Evolutionary conservation across 2,888 invertebrate species (phyloP).

Genomic region (Eristalis intricaria): DNA sequence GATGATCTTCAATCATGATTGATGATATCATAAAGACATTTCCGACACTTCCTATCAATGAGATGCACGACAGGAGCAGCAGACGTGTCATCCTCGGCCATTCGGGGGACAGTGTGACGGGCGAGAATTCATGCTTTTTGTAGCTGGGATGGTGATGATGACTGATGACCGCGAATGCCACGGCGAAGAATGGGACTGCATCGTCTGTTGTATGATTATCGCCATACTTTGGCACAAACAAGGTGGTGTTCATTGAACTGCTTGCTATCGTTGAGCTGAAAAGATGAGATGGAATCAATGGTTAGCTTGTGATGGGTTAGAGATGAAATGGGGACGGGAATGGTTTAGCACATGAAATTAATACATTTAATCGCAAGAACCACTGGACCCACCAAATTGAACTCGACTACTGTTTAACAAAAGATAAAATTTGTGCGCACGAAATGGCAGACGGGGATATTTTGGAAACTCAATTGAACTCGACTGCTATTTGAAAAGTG

Average conservation of each 20-base stretch:
- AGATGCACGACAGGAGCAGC: conserved; percentile 84
- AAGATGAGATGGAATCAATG: not conserved
- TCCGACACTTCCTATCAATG: conserved; percentile 87
- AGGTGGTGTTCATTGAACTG: conserved; percentile 67
- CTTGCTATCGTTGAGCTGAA: conserved; percentile 10
- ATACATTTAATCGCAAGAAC: too few species aligned
- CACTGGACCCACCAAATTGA: too few species aligned
- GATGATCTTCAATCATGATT: conserved; percentile 87
- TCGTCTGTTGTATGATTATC: conserved; percentile 53
- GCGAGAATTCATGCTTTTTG: conserved; percentile 81
- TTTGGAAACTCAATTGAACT: too few species aligned
- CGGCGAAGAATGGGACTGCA: conserved; percentile 59
- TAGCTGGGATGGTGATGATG: conserved; percentile 62
- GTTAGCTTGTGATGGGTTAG: too few species aligned
- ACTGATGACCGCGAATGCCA: conserved; percentile 70
- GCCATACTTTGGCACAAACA: conserved; percentile 70
- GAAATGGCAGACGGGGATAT: too few species aligned
- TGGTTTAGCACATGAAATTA: too few species aligned
- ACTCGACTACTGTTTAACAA: too few species aligned
- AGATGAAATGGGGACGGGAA: too few species aligned
- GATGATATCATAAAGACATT: conserved; percentile 90
- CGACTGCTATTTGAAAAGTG: too few species aligned
- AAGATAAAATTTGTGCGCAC: too few species aligned
- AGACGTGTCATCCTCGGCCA: conserved; percentile 87
- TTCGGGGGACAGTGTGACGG: conserved; percentile 85